These are phyloP conservation scores for Nephrotoma flavescens DNA, from an alignment of 2,888 invertebrate genomes.

Conservation along the genomic window DNA sequence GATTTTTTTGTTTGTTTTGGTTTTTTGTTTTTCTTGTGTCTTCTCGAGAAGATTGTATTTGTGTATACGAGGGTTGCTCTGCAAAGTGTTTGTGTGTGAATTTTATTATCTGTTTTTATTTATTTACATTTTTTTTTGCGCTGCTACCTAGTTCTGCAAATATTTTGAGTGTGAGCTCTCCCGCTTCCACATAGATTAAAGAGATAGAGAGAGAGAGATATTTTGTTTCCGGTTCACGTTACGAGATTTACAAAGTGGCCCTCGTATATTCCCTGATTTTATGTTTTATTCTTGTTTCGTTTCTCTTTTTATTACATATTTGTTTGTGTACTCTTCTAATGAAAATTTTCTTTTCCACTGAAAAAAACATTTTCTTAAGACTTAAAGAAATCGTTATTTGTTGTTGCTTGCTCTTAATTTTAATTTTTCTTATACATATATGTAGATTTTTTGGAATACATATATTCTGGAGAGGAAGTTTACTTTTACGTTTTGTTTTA, in stretches of 20 bases:
- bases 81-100: neutral
- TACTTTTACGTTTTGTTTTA: neutral
- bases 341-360: neutral
- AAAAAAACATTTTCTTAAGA: neutral
- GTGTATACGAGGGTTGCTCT: neutral
- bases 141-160: neutral
- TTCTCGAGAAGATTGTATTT: neutral
- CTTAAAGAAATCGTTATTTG: neutral
- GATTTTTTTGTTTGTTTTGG: conserved; percentile 19
- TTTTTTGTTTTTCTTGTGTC: conserved; percentile 27
- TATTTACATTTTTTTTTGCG: neutral
- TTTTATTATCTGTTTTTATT: neutral
- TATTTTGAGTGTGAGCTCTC: neutral
- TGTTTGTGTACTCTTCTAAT: neutral
- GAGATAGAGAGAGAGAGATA: neutral
- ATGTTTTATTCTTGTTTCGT: neutral
- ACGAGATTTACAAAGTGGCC: neutral
- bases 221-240: neutral
- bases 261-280: neutral
- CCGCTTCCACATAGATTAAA: neutral
- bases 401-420: neutral
- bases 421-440: neutral
- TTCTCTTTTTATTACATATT: neutral
- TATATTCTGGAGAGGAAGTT: neutral
- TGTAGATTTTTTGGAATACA: neutral